A percentile compares a stretch with the other conserved stretches of the same genome.
phyloP scores from a whole-genome alignment of 2,888 invertebrate genomes.

The Andrena hattorfiana region DNA sequence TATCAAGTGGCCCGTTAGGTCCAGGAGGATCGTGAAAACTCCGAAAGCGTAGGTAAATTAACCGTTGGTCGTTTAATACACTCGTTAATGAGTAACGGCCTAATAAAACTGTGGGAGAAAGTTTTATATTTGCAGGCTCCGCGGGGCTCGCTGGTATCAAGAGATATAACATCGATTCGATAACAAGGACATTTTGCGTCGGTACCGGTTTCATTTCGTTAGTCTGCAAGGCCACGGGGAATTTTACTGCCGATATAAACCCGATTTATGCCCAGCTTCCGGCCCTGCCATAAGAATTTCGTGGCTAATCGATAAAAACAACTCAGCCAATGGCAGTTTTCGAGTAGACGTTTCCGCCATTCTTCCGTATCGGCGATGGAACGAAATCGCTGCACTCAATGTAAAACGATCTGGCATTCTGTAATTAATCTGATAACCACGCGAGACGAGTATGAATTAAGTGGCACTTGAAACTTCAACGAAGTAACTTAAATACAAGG shows the following conservation, averaged over 20 bases:
- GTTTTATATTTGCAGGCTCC: neutral
- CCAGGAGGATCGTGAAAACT: neutral
- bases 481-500: neutral
- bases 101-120: neutral
- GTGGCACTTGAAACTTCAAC: neutral
- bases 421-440: neutral
- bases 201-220: conserved; percentile 56
- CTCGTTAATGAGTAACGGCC: neutral
- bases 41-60: neutral
- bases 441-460: neutral
- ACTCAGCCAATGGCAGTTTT: conserved; percentile 39
- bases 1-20: neutral
- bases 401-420: neutral
- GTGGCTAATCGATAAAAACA: conserved; percentile 61
- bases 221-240: conserved; percentile 39
- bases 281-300: conserved; percentile 51
- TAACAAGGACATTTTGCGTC: conserved; percentile 39
- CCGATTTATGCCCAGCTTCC: conserved; percentile 65
- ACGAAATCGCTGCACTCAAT: conserved; percentile 24
- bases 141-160: neutral
- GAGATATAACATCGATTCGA: conserved; percentile 48
- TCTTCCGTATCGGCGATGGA: conserved; percentile 46
- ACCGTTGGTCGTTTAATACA: neutral
- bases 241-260: conserved; percentile 59
- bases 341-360: conserved; percentile 41